Base-by-base conservation (phyloP, 1,140 invertebrate species). In the Calliphora vicina region DNA sequence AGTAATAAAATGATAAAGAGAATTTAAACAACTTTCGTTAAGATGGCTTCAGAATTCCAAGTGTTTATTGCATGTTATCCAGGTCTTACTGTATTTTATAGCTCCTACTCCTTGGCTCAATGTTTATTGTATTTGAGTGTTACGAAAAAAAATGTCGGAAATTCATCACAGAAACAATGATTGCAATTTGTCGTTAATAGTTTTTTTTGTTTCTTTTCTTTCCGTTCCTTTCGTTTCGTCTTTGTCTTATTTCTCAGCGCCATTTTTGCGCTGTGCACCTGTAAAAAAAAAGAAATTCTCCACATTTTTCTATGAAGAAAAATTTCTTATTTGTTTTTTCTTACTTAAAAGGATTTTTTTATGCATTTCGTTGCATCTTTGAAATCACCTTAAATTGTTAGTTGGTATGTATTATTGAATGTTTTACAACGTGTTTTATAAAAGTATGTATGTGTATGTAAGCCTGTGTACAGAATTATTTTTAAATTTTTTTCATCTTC, bases 101-200 rank as follows among this genome's bases (percentile, higher is more conserved):
- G 35, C 35, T 35, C 10, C 10, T 35, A 35, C 35, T 35, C 35
- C 10, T 5, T 35, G 35, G 6, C 6, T 35, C 35, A 35, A 35
- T 35, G 35, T 35, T 35, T 35, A 35, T 35, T 35, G 35, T 35
- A 35, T 35, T 35, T 35, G 35, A 35, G 35, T 35, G 5, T 35
- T 2, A 35, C 10, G n/a, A 35, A 6, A 35, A 35, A 35, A 5
- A 35, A 35, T 35, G 35, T 35, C 35, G 35, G 35, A 50, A 50
- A 50, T 50, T 17, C 45, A 50, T 13, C 12, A 50, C 12, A 67
- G 17, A 23, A 67, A 67, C 61, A 67, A 67, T 67, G 61, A 67
- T 67, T 67, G 61, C 61, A 67, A 67, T 67, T 67, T 67, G 61
- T 67, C 61, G n/a, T 67, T 67, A 23, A 67, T 67, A 67, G 61